Percentiles rank a stretch among this genome's conserved stretches.
Evolutionary conservation across 1,140 invertebrate species (phyloP).

Genomic region (Zaprionus nigranus): DNA sequence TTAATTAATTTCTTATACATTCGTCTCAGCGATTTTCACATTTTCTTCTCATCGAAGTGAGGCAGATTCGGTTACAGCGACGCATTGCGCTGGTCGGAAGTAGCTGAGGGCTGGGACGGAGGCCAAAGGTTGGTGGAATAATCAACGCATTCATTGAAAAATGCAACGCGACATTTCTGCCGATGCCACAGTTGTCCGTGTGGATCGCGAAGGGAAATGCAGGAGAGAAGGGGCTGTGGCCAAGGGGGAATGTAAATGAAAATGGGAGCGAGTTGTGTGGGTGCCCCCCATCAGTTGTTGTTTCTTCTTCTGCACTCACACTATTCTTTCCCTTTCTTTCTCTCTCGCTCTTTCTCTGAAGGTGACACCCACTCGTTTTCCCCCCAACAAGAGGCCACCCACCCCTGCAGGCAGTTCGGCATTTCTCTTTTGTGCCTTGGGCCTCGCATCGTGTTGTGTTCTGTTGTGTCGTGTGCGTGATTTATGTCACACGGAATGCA

Average conservation of each 20-base stretch:
- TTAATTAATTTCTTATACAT: constrained; percentile 71
- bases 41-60: constrained; percentile 30
- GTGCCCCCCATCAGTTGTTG: constrained; percentile 14
- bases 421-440: constrained; percentile 69
- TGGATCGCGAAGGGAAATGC: constrained; percentile 4
- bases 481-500: constrained; percentile 81
- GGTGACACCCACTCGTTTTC: constrained; percentile 14
- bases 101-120: neutral
- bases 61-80: constrained; percentile 21
- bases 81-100: neutral
- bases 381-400: neutral
- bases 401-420: constrained; percentile 12
- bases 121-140: constrained; percentile 51
- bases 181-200: constrained; percentile 30
- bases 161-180: constrained; percentile 75
- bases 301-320: neutral
- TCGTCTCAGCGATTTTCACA: constrained; percentile 26
- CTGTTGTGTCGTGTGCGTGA: constrained; percentile 67
- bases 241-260: constrained; percentile 16
- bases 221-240: neutral
- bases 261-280: constrained; percentile 20
- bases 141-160: constrained; percentile 77
- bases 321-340: constrained; percentile 7
- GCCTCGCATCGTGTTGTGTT: constrained; percentile 39
- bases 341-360: neutral